Base-by-base conservation (phyloP, 2,113 vertebrate genomes). In the Thymallus thymallus region DNA sequence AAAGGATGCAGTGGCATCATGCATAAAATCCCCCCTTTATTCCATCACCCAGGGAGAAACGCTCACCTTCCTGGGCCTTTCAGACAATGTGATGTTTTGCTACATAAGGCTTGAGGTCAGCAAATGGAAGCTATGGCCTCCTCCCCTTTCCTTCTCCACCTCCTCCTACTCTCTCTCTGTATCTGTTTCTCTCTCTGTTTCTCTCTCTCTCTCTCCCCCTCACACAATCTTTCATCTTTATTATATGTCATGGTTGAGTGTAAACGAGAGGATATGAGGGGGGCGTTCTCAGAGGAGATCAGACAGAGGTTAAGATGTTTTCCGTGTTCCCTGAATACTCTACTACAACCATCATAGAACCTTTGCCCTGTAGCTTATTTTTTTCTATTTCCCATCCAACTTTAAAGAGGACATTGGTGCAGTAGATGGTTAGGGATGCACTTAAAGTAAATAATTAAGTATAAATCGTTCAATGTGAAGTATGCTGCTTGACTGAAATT, bases 1-100 rank as follows among this genome's bases (percentile, higher is more conserved):
- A n/a, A n/a, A n/a, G 76, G 70, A 82, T 76, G 76, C 80, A 73
- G 78, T 71, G 45, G 80, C 69, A 72, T 82, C 30, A 3, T 80
- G 64, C 79, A 76, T 80, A 64, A 76, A 73, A 66, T 72, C 77
- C 75, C 78, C 73, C 74, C 58, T 9, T 41, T 7, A 41, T 9
- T 41, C 35, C 35, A 7, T 41, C 35, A 41, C 2, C 35, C 7
- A 41, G 35, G 35, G 7, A 41, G 35, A 41, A 41, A 41, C 7
- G 58, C 46, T 76, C 71, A 76, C 76, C 46, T 16, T 26, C 20
- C 32, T 5, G 2, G 35, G 35, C 73, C 48, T 73, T 68, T 55
- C 45, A 75, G 73, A n/a, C 14, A 7, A 76, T 51, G 62, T 68
- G 65, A 41, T 76, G 41, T 23, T 69, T 74, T 78, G 68, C 48